These are phyloP conservation scores for Stictonetta naevosa DNA, from an alignment of 2,113 vertebrate species.

Conservation along the genomic window DNA sequence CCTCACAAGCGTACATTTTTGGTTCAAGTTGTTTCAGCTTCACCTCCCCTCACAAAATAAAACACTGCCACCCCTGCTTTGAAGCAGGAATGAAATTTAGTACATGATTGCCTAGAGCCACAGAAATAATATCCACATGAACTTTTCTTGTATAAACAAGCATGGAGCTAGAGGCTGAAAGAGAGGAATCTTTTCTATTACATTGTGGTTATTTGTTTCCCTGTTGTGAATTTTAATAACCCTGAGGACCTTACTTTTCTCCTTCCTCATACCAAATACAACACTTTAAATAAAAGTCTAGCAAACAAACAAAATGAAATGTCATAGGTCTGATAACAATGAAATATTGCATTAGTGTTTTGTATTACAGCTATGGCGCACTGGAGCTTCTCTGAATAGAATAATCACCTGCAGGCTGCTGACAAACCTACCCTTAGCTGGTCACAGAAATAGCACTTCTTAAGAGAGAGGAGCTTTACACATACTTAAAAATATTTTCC, in stretches of 20 bases:
- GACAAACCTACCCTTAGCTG: not conserved
- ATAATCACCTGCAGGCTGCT: not conserved
- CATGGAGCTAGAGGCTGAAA: not conserved
- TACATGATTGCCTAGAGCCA: not conserved
- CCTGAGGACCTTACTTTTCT: not conserved
- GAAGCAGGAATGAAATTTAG: not conserved
- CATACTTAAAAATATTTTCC: not conserved
- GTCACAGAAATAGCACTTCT: not conserved
- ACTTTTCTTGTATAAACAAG: not conserved
- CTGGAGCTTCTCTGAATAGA: not conserved
- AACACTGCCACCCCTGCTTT: not conserved
- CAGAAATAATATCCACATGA: not conserved
- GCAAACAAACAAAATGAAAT: conserved; percentile 13
- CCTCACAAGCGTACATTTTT: not conserved
- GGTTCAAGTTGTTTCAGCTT: not conserved
- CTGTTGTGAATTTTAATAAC: conserved; percentile 13
- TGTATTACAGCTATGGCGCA: not conserved
- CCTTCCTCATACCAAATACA: not conserved
- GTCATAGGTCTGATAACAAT: conserved; percentile 12
- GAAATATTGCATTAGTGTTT: not conserved
- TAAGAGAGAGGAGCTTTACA: not conserved
- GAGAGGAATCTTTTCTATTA: not conserved
- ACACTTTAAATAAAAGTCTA: not conserved
- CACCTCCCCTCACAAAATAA: not conserved
- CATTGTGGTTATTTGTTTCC: not conserved